Evolutionary conservation across 2,797 vertebrate species (phyloP).

Genomic region (Rhynchotus rufescens): DNA sequence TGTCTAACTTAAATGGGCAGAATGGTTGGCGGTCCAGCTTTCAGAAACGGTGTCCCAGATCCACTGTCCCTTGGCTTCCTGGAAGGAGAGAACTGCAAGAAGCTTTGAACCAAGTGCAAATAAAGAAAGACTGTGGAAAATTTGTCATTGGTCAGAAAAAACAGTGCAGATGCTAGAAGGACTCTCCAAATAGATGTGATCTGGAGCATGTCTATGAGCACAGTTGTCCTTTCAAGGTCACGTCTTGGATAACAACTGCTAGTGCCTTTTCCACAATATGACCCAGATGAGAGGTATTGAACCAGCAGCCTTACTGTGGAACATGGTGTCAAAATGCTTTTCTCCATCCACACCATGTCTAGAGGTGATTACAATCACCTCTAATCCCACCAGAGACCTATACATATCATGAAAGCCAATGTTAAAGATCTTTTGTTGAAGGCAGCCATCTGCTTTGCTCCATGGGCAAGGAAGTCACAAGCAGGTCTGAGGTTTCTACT

Average conservation of each 20-base stretch:
- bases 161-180: not conserved
- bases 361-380: not conserved
- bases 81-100: not conserved
- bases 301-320: rapidly evolving
- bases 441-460: rapidly evolving
- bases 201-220: not conserved
- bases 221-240: not conserved
- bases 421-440: not conserved
- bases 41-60: not conserved
- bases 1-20: not conserved
- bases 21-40: not conserved
- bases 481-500: not conserved
- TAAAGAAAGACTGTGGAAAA: not conserved
- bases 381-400: not conserved
- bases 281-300: not conserved
- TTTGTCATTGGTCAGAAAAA: not conserved
- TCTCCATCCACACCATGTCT: not conserved
- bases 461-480: not conserved
- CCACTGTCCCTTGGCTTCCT: rapidly evolving
- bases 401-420: not conserved
- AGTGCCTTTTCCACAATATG: not conserved
- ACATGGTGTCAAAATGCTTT: not conserved
- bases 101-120: not conserved
- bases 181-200: not conserved
- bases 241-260: not conserved